Conservation (phyloP, 2,797 vertebrate genomes). For the Emys orbicularis region DNA sequence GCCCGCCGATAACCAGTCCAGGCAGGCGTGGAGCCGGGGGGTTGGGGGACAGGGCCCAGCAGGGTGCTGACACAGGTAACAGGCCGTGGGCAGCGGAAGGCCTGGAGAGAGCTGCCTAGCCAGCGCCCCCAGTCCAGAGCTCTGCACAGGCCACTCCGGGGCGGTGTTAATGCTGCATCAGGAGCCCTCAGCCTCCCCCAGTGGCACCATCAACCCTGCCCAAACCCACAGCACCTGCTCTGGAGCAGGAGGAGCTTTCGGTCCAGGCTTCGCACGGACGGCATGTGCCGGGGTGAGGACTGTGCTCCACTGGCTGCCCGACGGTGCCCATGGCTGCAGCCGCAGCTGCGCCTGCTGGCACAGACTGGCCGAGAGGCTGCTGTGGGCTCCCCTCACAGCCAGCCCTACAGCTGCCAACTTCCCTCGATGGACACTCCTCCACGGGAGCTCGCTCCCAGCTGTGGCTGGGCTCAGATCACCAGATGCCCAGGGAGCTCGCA, state of each 20-base stretch:
- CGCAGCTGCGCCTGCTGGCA: too few species aligned
- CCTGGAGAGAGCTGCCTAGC: not conserved
- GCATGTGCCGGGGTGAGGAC: too few species aligned
- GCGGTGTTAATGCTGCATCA: too few species aligned
- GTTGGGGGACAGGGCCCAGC: not conserved
- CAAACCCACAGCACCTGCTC: too few species aligned
- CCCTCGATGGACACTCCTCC: too few species aligned
- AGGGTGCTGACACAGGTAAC: not conserved
- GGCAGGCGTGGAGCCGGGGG: not conserved
- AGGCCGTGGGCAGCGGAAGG: not conserved
- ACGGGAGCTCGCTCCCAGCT: not conserved
- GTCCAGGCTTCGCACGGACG: too few species aligned
- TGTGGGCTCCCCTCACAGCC: too few species aligned
- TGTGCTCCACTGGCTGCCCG: too few species aligned
- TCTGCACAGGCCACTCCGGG: too few species aligned
- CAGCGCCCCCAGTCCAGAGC: not conserved
- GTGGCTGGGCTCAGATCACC: not conserved
- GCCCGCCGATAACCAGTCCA: conserved; percentile 18
- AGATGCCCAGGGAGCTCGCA: not conserved
- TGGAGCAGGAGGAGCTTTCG: too few species aligned
- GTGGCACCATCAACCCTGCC: not conserved
- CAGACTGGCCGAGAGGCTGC: too few species aligned
- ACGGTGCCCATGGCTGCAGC: not conserved
- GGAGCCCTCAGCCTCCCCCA: too few species aligned
- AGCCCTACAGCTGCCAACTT: not conserved